Base-by-base conservation (phyloP, 2,797 vertebrate species). In the Gobionotothen gibberifrons region DNA sequence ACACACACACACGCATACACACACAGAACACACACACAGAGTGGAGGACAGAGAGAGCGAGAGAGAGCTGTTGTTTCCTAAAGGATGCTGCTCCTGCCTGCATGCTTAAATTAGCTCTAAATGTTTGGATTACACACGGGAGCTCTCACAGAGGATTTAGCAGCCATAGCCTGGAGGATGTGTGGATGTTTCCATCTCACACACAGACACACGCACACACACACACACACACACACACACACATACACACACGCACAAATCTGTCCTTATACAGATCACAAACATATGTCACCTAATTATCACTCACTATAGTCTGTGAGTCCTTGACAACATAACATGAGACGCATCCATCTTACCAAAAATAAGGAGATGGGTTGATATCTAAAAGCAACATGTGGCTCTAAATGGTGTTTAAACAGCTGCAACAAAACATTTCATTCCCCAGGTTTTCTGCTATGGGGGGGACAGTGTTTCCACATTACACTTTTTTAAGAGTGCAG, bases 101-200 rank as follows among this genome's bases (percentile, higher is more conserved):
- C 87, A 88, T 85, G 90, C 94, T 93, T 94, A 94, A 94, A 94
- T 95, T 94, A 94, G 93, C 93, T 91, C 91, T 90, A 93, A 94
- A 94, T 95, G 93, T 95, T 94, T 94, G 93, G 93, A 94, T 94
- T 94, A 94, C 93, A 92, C 90, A 83, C 84, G 89, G 93, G 93
- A 93, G 93, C 91, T 92, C 93, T 92, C 89, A 85, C 92, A 88
- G 84, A 93, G 93, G 92, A 93, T 93, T 93, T 93, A 93, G 90
- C 89, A 85, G 75, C 82, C 83, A 67, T 87, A 89, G 93, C 92
- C 91, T 90, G 78, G 83, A 94, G 79, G 80, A 83, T 89, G 90
- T 91, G 87, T 84, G 82, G 78, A 88, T 92, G 86, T 92, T 93
- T 94, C 90, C 88, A 90, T 92, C 81, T 70, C 55, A 70, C 36